Conservation (phyloP, 2,888 invertebrate genomes). For the Lingula anatina region DNA sequence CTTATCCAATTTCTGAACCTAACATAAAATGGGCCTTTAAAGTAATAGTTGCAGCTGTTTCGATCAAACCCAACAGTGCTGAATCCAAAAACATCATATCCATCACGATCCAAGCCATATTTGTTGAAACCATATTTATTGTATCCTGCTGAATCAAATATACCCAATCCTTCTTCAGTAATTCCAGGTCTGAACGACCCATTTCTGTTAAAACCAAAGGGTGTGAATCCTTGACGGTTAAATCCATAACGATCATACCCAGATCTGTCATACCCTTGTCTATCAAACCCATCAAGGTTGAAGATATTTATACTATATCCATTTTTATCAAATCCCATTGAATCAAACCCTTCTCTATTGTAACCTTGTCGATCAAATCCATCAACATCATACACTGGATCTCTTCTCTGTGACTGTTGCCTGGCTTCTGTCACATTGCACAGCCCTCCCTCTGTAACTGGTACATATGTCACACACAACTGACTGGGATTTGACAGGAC, state of each 20-base stretch:
- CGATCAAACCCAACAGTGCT: slow-evolving; percentile 33
- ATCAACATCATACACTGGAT: slow-evolving; percentile 25
- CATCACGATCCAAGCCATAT: slow-evolving; percentile 39
- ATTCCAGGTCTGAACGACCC: slow-evolving; percentile 15
- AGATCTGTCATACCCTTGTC: slow-evolving; percentile 33
- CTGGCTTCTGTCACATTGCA: slow-evolving; percentile 29
- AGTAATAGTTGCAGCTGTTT: slow-evolving; percentile 34
- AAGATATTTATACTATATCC: slow-evolving; percentile 39
- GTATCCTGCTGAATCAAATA: slow-evolving; percentile 32
- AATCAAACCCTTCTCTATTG: slow-evolving; percentile 35
- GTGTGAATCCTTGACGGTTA: slow-evolving; percentile 33
- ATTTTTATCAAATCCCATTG: slow-evolving; percentile 31
- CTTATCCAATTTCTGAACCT: slow-evolving; percentile 33
- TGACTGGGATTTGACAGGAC: slow-evolving; percentile 35
- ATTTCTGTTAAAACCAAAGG: slow-evolving; percentile 31
- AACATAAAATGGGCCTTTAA: slow-evolving; percentile 39
- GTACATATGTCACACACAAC: slow-evolving; percentile 41
- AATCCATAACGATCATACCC: slow-evolving; percentile 46
- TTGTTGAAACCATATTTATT: slow-evolving; percentile 34
- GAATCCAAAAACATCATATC: slow-evolving; percentile 46
- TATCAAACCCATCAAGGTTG: slow-evolving; percentile 43
- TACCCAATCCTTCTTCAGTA: slow-evolving; percentile 1
- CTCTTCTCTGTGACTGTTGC: slow-evolving; percentile 31
- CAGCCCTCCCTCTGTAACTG: slow-evolving; percentile 25
- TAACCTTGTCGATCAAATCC: slow-evolving; percentile 39